Conservation (phyloP, 2,888 invertebrate species). For the Trachelus iudaicus region DNA sequence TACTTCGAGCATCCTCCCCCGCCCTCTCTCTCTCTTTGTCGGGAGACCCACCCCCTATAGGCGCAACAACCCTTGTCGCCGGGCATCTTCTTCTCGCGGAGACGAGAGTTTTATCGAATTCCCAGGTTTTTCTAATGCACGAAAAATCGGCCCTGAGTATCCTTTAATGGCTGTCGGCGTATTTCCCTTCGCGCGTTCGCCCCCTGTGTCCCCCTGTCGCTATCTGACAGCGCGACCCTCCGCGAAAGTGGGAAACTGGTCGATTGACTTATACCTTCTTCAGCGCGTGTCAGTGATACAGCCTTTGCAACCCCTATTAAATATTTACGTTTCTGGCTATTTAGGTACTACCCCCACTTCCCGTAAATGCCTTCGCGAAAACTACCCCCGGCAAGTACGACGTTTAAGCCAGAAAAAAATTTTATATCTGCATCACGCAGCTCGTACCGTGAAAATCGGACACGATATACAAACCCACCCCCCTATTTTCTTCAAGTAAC, state of each 20-base stretch:
- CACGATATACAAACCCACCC: neutral
- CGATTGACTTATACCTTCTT: neutral
- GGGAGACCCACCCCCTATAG: neutral
- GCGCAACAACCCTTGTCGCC: constrained; percentile 7
- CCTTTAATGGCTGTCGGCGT: constrained; percentile 19
- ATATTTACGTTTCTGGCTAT: neutral
- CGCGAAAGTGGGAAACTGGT: neutral
- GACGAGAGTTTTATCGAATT: constrained; percentile 6
- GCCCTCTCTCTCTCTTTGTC: neutral
- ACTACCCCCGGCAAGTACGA: neutral
- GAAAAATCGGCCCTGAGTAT: constrained; percentile 22
- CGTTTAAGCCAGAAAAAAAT: neutral
- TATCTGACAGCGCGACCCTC: neutral
- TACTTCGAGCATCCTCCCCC: neutral
- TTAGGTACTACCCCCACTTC: neutral
- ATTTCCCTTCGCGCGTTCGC: neutral
- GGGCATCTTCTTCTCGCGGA: constrained; percentile 3
- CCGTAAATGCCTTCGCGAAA: neutral
- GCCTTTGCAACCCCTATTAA: neutral
- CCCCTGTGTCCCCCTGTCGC: neutral
- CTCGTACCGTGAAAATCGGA: neutral
- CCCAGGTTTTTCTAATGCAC: constrained; percentile 23
- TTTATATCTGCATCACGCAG: neutral
- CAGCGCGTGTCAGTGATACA: neutral
- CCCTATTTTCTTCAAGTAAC: neutral